Percentiles rank a stretch among this genome's conserved stretches.
phyloP scores from a whole-genome alignment of 2,888 invertebrate genomes.

The Drosophila maculinotata region DNA sequence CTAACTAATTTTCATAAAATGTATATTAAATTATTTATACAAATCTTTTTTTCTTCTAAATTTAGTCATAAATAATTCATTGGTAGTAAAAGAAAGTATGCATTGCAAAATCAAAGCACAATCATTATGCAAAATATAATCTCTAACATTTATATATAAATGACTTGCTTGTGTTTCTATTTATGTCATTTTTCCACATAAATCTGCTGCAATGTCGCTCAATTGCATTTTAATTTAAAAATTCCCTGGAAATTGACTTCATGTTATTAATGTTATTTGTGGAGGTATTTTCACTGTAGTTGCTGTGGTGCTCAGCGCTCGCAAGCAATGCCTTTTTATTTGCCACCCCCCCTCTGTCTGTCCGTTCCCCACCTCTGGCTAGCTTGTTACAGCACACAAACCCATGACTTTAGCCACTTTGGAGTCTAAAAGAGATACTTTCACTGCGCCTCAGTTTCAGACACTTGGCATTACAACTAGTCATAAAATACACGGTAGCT shows the following conservation, averaged over 20 bases:
- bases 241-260: slow-evolving; percentile 10
- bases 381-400: slow-evolving; percentile 29
- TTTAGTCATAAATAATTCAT: no score
- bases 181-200: not conserved
- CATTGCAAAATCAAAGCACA: no score
- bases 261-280: slow-evolving; percentile 11
- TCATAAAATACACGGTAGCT: slow-evolving; percentile 59
- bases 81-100: no score
- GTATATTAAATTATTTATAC: no score
- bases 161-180: not conserved
- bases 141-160: not conserved
- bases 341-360: not conserved
- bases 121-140: not conserved
- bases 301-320: slow-evolving; percentile 1
- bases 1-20: no score
- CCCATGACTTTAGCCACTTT: slow-evolving; percentile 49
- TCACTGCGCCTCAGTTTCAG: slow-evolving; percentile 18
- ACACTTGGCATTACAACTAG: slow-evolving; percentile 67
- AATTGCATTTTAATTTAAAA: slow-evolving; percentile 21
- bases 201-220: slow-evolving; percentile 3
- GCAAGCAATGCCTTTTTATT: slow-evolving; percentile 30
- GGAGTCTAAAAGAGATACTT: slow-evolving; percentile 41
- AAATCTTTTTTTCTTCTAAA: no score
- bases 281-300: slow-evolving; percentile 42
- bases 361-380: not conserved